These are phyloP conservation scores for Seira sanloemensis DNA, from an alignment of 2,888 invertebrate genomes.

Conservation along the genomic window DNA sequence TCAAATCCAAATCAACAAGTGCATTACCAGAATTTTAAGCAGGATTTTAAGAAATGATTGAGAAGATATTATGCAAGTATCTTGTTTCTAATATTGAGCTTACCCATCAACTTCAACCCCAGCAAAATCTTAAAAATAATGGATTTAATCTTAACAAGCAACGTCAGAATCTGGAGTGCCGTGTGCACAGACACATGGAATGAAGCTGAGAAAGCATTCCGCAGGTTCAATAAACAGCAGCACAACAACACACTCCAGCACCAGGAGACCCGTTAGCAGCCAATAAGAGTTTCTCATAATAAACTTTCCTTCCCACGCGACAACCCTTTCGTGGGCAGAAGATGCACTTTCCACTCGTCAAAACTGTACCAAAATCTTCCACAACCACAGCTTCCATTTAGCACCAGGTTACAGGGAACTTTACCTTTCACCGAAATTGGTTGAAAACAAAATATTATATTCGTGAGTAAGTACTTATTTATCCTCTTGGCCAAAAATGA, in stretches of 20 bases:
- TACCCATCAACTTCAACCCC: constrained; percentile 67
- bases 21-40: neutral
- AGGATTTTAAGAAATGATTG: neutral
- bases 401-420: neutral
- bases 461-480: no score
- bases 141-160: constrained; percentile 70
- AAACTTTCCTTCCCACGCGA: neutral
- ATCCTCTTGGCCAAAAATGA: constrained; percentile 7
- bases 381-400: constrained; percentile 37
- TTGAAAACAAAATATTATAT: no score
- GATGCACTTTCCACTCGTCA: neutral
- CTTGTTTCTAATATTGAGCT: constrained; percentile 12
- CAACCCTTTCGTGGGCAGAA: neutral
- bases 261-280: constrained; percentile 51
- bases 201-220: constrained; percentile 61
- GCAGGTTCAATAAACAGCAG: constrained; percentile 44
- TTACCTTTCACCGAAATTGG: no score
- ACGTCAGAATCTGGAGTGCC: constrained; percentile 67
- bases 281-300: constrained; percentile 64
- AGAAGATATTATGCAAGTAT: neutral
- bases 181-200: constrained; percentile 67
- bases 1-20: neutral
- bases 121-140: constrained; percentile 68
- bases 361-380: neutral
- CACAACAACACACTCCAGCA: constrained; percentile 64